Base-by-base conservation (phyloP, 2,797 vertebrate species). In the Poeciliopsis turneri region DNA sequence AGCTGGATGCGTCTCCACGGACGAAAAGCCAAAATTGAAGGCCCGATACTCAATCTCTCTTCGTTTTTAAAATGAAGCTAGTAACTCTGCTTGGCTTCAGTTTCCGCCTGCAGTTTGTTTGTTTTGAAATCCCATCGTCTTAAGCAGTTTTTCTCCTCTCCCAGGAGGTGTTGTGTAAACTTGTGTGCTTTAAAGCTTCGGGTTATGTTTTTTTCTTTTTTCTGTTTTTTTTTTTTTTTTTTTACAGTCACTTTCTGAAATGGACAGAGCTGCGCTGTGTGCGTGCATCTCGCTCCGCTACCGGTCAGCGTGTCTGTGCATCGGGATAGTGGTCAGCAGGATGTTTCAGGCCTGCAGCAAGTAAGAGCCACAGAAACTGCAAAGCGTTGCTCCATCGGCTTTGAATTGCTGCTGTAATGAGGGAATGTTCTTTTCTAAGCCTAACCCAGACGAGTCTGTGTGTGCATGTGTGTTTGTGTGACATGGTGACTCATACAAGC, bases 361-460 rank as follows among this genome's bases (percentile, higher is more conserved):
- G 86, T 83, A 41, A 73, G 69, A 90, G 76, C 78, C 91, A 85
- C 57, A 87, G 86, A 85, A 84, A 89, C 88, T 87, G 86, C 71
- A 20, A 61, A 75, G 74, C 47, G 20, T 74, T 86, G 80, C 83
- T 71, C 51, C 81, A 86, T 79, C 1, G 77, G 74, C 88, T 92
- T 89, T 92, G 85, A 91, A 87, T 86, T 85, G 68, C 87, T 85
- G 82, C 84, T 84, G 68, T 92, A 90, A 93, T 88, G 84, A 92
- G 89, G 75, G 87, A 90, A 86, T 91, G 87, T 88, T 88, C 86
- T 90, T 92, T 88, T 90, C 78, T 78, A 61, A 88, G 89, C 84
- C 83, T 73, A 85, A 89, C 90, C 87, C 88, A 77, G 47, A 78
- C 79, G 87, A 87, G 75, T 13, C n/a, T 59, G 57, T 30, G 57